Evolutionary conservation across 2,797 vertebrate species (phyloP), one percentile per base, ranked within the genome.

Genomic region (Silurus lanzhouensis): DNA sequence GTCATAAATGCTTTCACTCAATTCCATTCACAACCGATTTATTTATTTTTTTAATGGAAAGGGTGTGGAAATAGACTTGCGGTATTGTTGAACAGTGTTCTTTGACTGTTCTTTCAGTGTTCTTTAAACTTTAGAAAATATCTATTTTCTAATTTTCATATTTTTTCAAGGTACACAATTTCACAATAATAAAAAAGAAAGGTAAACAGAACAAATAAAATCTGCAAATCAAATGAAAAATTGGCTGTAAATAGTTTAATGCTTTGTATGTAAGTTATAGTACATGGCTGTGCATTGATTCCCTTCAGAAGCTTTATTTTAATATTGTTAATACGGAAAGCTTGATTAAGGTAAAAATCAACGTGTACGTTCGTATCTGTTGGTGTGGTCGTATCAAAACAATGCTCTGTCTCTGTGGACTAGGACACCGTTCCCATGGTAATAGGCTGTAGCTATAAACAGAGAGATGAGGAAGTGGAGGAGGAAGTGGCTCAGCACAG

Each of bases 391-490:
- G 86, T 70, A 83, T 75, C 81, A 84, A 61, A 80, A 83, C 80
- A 88, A 75, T 61, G 57, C 77, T 84, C 68, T 68, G 81, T 88
- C 48, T 78, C 20, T 44, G 44, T 83, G 12, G 82, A 82, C 86
- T 87, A 38, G 83, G 77, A 63, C 12, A 61, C 12, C 1, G 92
- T 94, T 90, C 79, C 93, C 80, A 91, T 89, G 87, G 91, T 1
- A 25, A 92, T 85, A 0, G 61, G 48, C 7, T 38, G 67, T 87
- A 58, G 80, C 85, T 76, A 46, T 84, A 91, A 92, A 94, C 91
- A 93, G 82, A 86, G 82, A 89, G 79, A 91, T 90, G 86, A 91
- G 92, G 94, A 94, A 94, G 90, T 86, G 82, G 84, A 84, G 82
- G 80, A 84, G 80, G 72, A 46, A 89, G 86, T 88, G 85, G 90